phyloP scores from a whole-genome alignment of 2,797 vertebrate species.

The Pipistrellus pygmaeus region DNA sequence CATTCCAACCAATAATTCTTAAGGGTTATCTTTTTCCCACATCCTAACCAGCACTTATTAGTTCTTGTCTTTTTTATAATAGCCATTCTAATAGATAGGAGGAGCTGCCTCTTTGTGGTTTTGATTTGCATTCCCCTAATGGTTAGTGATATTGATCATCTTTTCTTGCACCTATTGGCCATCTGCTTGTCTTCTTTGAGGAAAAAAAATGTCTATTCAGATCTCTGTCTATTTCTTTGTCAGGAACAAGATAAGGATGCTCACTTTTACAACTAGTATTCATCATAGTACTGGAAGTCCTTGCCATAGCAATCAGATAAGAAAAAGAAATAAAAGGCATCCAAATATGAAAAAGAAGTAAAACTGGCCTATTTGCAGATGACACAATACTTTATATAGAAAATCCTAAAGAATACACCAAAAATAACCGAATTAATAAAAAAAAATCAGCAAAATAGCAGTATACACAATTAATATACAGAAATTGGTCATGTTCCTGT shows the following conservation, averaged over 20 bases:
- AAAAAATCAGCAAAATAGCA: not conserved
- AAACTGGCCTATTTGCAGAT: not conserved
- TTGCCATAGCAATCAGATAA: not conserved
- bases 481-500: not conserved
- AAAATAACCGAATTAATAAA: not conserved
- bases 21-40: not conserved
- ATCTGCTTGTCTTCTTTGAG: not conserved
- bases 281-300: not conserved
- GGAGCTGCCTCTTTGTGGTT: not conserved
- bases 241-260: not conserved
- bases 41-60: not conserved
- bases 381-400: not conserved
- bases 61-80: not conserved
- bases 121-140: not conserved
- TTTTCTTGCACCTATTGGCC: not conserved
- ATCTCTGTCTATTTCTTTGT: not conserved
- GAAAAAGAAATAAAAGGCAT: not conserved
- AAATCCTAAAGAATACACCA: not conserved
- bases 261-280: not conserved
- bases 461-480: not conserved
- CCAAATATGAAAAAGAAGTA: not conserved
- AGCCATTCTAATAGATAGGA: not conserved
- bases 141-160: not conserved
- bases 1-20: not conserved
- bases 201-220: not conserved